Evolutionary conservation across 2,113 vertebrate genomes (phyloP).

Genomic region (Vidua macroura): DNA sequence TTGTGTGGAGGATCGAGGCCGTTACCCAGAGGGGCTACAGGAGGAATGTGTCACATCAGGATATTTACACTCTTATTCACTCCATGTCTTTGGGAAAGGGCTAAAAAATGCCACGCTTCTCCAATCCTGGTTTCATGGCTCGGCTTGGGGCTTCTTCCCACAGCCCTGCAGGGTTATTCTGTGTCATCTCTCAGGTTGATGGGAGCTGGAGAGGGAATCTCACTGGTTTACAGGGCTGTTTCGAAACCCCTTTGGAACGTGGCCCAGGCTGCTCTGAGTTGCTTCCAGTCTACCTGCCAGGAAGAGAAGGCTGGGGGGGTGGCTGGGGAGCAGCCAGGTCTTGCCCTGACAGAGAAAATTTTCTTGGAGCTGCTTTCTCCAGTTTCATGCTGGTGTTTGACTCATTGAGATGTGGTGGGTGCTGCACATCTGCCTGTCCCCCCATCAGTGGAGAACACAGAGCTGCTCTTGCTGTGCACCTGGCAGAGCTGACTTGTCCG

Average conservation of each 20-base stretch:
- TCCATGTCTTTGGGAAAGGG: not conserved
- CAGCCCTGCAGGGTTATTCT: not conserved
- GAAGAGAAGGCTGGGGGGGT: not conserved
- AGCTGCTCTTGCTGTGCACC: not conserved
- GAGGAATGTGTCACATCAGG: not conserved
- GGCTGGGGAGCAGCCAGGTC: not conserved
- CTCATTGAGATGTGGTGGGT: not conserved
- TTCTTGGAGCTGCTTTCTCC: not conserved
- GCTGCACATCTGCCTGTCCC: not conserved
- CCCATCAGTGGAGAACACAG: not conserved
- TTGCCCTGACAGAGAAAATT: not conserved
- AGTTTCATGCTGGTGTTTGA: not conserved
- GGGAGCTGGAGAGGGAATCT: conserved; percentile 1
- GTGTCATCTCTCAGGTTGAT: not conserved
- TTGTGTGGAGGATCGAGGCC: not conserved
- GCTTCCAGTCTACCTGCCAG: not conserved
- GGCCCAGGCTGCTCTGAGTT: not conserved
- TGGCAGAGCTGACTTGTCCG: not conserved
- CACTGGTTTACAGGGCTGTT: not conserved
- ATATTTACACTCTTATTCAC: not conserved
- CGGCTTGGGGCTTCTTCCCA: not conserved
- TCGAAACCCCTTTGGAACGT: not conserved
- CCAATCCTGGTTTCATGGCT: not conserved
- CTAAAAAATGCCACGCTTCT: not conserved
- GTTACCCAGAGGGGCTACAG: not conserved